Base-by-base conservation (phyloP, 2,797 vertebrate species). In the Cryptoblepharus egeriae region DNA sequence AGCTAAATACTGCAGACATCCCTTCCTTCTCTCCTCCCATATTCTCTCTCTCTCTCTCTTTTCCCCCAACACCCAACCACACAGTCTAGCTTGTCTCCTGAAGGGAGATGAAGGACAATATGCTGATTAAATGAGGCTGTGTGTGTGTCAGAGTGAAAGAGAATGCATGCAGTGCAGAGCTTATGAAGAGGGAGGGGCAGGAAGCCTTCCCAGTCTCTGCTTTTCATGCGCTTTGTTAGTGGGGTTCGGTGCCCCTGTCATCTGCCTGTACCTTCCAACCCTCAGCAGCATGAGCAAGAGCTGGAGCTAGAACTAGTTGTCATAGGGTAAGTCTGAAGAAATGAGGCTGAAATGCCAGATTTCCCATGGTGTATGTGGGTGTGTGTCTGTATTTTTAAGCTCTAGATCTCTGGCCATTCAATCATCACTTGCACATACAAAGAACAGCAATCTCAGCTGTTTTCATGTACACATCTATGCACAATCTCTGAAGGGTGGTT, bases 271-370 rank as follows among this genome's bases (percentile, higher is more conserved):
- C 5, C 74, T 79, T 55, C 80, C 55, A 32, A 45, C 77, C n/a
- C 35, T 75, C 64, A 4, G 26, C 45, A 70, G 32, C 70, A 18
- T 32, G 75, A 77, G 60, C 87, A 58, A 30, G 52, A 28, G n/a
- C 67, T 5, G 1, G 61, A 82, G 42, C n/a, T 81, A 68, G 87
- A 82, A 42, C 92, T 95, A 37, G 60, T 94, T 1, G 92, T 96
- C 9, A 91, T 95, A 68, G 95, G 95, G 95, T 96, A 89, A 95
- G 95, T 94, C 79, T 49, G 58, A 78, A 55, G 49, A 5, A 32
- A 8, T 9, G 76, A 58, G 63, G 24, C 61, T 67, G 35, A 61
- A 49, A 49, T 70, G 15, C 2, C 49, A 69, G 3, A 24, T 58
- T 57, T 13, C 13, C 64, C 30, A 72, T 11, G n/a, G 55, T 69